phyloP scores from a whole-genome alignment of 2,888 invertebrate genomes.

The Lasioglossum oenotherae region DNA sequence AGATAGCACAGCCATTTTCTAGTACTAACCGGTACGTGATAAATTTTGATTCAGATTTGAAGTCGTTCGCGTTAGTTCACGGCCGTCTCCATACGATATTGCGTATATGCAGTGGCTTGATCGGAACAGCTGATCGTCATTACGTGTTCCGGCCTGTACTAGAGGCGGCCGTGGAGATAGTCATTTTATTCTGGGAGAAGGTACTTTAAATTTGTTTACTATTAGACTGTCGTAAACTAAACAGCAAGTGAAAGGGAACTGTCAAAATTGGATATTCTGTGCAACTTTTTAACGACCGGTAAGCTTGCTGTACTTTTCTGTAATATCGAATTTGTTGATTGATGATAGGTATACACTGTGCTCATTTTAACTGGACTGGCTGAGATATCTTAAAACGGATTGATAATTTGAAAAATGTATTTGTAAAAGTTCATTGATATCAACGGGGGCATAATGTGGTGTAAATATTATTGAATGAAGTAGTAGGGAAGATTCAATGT shows the following conservation, averaged over 20 bases:
- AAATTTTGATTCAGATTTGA: no score
- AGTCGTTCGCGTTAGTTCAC: no score
- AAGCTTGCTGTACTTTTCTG: constrained; percentile 21
- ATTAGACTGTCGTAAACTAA: constrained; percentile 4
- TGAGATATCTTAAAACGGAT: neutral
- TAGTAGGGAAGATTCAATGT: neutral
- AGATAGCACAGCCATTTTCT: no score
- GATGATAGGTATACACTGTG: constrained; percentile 9
- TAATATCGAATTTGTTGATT: constrained; percentile 44
- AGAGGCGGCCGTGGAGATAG: no score
- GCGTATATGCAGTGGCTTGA: no score
- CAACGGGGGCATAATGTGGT: neutral
- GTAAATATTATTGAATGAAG: neutral
- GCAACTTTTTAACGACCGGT: constrained; percentile 25
- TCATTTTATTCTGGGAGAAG: neutral
- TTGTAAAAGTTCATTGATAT: neutral
- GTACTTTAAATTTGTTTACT: constrained; percentile 17
- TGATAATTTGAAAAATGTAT: no score
- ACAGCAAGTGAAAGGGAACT: neutral
- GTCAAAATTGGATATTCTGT: constrained; percentile 16
- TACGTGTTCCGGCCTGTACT: no score
- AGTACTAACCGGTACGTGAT: no score
- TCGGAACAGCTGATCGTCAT: no score
- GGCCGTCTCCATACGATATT: no score
- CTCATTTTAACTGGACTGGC: neutral